phyloP scores from a whole-genome alignment of 2,888 invertebrate genomes.

The Diachrysia chrysitis region DNA sequence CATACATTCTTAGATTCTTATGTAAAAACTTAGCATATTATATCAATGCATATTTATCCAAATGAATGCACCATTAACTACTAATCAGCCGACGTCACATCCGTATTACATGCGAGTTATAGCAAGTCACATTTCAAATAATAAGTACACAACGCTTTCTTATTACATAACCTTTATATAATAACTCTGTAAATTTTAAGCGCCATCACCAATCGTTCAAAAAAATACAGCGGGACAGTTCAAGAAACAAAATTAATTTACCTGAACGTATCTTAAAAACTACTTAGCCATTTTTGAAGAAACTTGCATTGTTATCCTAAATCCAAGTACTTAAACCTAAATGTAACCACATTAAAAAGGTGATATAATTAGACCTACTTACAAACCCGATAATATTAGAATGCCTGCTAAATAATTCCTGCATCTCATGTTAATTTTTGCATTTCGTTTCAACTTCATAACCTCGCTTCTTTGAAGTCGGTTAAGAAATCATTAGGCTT shows the following conservation, averaged over 20 bases:
- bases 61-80: neutral
- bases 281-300: no score
- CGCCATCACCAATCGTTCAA: slow-evolving; percentile 19
- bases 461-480: slow-evolving; percentile 3
- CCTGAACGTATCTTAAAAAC: no score
- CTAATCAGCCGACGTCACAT: slow-evolving; percentile 17
- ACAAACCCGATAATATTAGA: no score
- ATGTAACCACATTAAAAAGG: no score
- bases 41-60: neutral
- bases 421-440: no score
- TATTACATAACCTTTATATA: slow-evolving; percentile 35
- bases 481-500: slow-evolving; percentile 23
- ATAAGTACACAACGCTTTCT: slow-evolving; percentile 25
- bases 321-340: no score
- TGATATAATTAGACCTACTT: no score
- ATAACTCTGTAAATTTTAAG: slow-evolving; percentile 26
- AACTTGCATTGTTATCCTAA: no score
- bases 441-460: no score
- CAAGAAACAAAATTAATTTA: slow-evolving; percentile 1
- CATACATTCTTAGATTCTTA: neutral
- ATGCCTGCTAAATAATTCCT: no score
- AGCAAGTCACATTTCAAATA: slow-evolving; percentile 34
- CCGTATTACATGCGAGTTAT: slow-evolving; percentile 20
- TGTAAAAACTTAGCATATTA: no score
- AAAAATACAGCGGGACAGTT: slow-evolving; percentile 12